Percentiles rank a stretch among this genome's conserved stretches.
These are phyloP conservation scores for Xestia c-nigrum DNA, from an alignment of 2,888 invertebrate genomes.

Conservation along the genomic window DNA sequence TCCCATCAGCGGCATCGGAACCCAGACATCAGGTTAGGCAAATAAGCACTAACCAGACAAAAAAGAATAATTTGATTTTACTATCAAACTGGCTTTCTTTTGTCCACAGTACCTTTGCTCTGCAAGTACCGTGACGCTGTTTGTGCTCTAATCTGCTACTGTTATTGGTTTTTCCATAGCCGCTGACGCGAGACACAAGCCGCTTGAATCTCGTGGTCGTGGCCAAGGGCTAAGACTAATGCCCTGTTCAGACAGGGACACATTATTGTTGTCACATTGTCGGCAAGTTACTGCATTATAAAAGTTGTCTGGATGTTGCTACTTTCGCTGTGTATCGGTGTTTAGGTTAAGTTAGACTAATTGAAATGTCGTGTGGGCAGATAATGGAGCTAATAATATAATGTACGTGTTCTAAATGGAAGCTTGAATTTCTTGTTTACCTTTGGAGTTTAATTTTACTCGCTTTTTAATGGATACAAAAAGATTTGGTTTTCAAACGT, in stretches of 20 bases:
- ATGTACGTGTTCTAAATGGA: conserved; percentile 22
- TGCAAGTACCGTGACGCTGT: neutral
- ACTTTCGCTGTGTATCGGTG: conserved; percentile 27
- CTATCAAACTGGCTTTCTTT: neutral
- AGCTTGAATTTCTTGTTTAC: conserved; percentile 1
- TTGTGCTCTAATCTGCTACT: neutral
- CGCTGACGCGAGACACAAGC: neutral
- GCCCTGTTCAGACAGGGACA: conserved; percentile 35
- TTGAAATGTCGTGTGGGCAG: conserved; percentile 10
- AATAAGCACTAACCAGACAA: neutral
- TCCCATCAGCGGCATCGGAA: no score
- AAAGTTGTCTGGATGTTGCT: conserved; percentile 36
- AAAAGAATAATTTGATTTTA: neutral
- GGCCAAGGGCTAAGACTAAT: conserved; percentile 27
- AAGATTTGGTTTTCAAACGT: conserved; percentile 2
- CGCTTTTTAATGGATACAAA: neutral
- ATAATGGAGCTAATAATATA: conserved; percentile 27
- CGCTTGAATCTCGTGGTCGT: neutral
- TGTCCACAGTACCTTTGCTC: neutral
- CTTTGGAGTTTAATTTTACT: conserved; percentile 5
- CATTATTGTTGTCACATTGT: conserved; percentile 45
- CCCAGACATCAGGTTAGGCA: neutral
- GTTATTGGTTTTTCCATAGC: neutral
- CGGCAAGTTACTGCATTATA: conserved; percentile 48
- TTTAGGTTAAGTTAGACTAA: conserved; percentile 23